phyloP scores from a whole-genome alignment of 2,888 invertebrate genomes.

The Lithosia quadra region DNA sequence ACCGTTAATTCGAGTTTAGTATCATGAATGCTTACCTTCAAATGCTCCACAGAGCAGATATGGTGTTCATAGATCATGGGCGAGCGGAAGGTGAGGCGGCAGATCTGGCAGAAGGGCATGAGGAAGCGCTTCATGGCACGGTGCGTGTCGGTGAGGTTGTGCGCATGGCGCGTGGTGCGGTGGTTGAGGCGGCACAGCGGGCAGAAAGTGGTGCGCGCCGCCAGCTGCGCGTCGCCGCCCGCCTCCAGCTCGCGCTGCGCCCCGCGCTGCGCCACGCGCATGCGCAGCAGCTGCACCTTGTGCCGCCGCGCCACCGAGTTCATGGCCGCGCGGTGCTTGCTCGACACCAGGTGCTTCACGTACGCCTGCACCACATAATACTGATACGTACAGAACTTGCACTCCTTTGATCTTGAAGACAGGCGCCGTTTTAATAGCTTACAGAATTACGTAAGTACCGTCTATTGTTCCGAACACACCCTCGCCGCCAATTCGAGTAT shows the following conservation, averaged over 20 bases:
- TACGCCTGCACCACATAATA: slow-evolving; percentile 88
- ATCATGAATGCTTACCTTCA: slow-evolving; percentile 86
- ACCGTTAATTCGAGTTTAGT: no score
- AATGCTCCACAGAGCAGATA: slow-evolving; percentile 93
- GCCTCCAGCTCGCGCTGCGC: slow-evolving; percentile 93
- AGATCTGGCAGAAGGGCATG: slow-evolving; percentile 93
- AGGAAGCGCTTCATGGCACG: slow-evolving; percentile 95
- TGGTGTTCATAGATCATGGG: slow-evolving; percentile 95
- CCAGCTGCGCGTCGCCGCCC: slow-evolving; percentile 88
- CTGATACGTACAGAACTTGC: neutral
- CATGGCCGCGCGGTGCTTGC: slow-evolving; percentile 91
- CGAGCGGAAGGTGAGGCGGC: slow-evolving; percentile 92
- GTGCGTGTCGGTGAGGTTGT: slow-evolving; percentile 93
- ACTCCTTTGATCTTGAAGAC: no score
- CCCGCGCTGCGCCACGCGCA: slow-evolving; percentile 93
- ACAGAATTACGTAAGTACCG: no score
- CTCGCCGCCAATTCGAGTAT: no score
- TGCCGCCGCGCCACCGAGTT: slow-evolving; percentile 91
- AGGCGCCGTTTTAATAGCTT: neutral
- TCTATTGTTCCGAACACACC: no score
- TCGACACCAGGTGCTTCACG: slow-evolving; percentile 90
- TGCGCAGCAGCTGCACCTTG: slow-evolving; percentile 90
- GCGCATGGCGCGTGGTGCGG: slow-evolving; percentile 91
- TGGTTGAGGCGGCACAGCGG: slow-evolving; percentile 92
- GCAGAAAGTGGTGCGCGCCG: slow-evolving; percentile 90